phyloP scores from a whole-genome alignment of 2,797 vertebrate species.

The Anguilla pacifica region DNA sequence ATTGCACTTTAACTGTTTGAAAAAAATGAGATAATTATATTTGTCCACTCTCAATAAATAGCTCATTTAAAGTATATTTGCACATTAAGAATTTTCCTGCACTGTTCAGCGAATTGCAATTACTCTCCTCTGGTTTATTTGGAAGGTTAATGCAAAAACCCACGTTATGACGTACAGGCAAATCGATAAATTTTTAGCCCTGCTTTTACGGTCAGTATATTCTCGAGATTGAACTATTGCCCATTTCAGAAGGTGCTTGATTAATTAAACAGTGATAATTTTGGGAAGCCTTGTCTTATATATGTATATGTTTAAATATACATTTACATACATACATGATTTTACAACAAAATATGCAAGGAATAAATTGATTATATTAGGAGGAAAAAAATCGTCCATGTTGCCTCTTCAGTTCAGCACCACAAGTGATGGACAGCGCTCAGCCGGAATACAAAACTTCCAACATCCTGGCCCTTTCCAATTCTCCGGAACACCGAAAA shows the following conservation, averaged over 20 bases:
- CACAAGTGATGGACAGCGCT: conserved; percentile 32
- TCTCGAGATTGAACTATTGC: conserved; percentile 8
- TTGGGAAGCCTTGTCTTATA: neutral
- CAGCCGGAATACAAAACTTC: conserved; percentile 18
- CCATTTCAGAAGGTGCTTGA: conserved; percentile 2
- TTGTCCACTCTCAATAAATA: neutral
- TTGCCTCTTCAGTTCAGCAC: conserved; percentile 36
- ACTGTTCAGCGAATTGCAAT: neutral
- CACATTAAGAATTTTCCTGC: neutral
- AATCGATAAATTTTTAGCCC: neutral
- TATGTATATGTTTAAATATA: conserved; percentile 19
- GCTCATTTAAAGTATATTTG: neutral
- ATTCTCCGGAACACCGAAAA: neutral
- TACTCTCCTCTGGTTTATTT: neutral
- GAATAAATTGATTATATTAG: conserved; percentile 7
- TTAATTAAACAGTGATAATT: conserved; percentile 1
- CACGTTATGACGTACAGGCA: neutral
- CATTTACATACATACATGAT: neutral
- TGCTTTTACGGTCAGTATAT: neutral
- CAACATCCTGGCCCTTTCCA: neutral
- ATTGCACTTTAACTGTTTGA: conserved; percentile 23
- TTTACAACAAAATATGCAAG: conserved; percentile 17
- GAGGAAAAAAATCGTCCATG: neutral
- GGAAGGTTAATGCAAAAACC: neutral
- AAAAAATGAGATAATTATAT: conserved; percentile 16